A percentile compares a stretch with the other conserved stretches of the same genome.
Evolutionary conservation across 2,113 vertebrate species (phyloP).

Genomic region (Chionomys nivalis): DNA sequence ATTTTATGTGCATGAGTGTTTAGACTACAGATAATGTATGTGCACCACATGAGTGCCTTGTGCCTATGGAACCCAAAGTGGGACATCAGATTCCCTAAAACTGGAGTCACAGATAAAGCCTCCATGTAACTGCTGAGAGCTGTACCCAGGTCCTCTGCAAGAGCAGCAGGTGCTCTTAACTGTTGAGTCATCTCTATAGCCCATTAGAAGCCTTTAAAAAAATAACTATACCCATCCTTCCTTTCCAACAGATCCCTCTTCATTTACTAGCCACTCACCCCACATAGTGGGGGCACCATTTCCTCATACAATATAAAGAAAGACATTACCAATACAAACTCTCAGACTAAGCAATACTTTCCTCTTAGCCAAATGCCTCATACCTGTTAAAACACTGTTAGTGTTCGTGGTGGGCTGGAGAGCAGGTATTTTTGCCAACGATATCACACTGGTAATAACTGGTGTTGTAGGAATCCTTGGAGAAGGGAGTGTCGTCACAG

Average conservation of each 20-base stretch:
- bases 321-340: conserved; percentile 4
- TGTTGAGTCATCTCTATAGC: background rate
- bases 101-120: background rate
- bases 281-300: background rate
- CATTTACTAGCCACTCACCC: background rate
- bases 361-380: conserved; percentile 58
- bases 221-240: background rate
- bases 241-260: background rate
- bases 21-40: background rate
- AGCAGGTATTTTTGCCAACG: conserved; percentile 89
- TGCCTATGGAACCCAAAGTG: background rate
- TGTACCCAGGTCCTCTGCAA: background rate
- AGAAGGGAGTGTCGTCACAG: conserved; percentile 80
- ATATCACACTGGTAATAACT: conserved; percentile 95
- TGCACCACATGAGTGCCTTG: background rate
- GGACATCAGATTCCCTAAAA: background rate
- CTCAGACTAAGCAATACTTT: background rate
- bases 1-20: background rate
- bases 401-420: conserved; percentile 86
- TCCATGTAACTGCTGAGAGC: background rate
- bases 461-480: conserved; percentile 90
- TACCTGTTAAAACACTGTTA: conserved; percentile 89
- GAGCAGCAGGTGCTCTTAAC: background rate
- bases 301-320: background rate
- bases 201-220: conserved; percentile 43